Percentiles rank a stretch among this genome's conserved stretches.
phyloP scores from a whole-genome alignment of 2,113 vertebrate species.

The Bubalus kerabau region DNA sequence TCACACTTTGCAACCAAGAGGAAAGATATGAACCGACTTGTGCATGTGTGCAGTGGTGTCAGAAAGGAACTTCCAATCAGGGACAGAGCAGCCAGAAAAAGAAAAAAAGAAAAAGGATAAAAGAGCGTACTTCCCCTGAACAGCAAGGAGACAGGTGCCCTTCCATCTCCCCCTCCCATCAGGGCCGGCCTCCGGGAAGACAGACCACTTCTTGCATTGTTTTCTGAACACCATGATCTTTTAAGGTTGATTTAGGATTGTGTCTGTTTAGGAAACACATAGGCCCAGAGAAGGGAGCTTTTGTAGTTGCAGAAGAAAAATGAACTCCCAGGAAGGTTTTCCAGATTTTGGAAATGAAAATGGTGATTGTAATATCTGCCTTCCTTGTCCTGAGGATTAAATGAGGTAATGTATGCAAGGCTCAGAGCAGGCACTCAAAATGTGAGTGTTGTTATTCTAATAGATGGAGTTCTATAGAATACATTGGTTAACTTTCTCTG shows the following conservation, averaged over 20 bases:
- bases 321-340: background rate
- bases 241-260: background rate
- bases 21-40: background rate
- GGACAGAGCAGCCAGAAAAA: background rate
- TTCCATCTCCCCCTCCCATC: background rate
- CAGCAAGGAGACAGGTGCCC: background rate
- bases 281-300: background rate
- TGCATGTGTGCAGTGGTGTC: background rate
- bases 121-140: background rate
- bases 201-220: background rate
- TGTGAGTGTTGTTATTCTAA: background rate
- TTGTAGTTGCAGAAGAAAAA: background rate
- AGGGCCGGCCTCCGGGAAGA: background rate
- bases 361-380: background rate
- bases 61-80: background rate
- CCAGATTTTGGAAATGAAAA: constrained; percentile 15
- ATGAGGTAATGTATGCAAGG: background rate
- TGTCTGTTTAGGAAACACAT: background rate
- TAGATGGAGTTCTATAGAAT: background rate
- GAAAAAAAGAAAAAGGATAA: background rate
- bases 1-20: background rate
- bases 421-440: background rate
- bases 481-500: background rate
- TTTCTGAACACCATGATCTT: background rate
- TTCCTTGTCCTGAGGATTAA: background rate